Base-by-base conservation (phyloP, 2,113 vertebrate species). In the Gulo gulo region DNA sequence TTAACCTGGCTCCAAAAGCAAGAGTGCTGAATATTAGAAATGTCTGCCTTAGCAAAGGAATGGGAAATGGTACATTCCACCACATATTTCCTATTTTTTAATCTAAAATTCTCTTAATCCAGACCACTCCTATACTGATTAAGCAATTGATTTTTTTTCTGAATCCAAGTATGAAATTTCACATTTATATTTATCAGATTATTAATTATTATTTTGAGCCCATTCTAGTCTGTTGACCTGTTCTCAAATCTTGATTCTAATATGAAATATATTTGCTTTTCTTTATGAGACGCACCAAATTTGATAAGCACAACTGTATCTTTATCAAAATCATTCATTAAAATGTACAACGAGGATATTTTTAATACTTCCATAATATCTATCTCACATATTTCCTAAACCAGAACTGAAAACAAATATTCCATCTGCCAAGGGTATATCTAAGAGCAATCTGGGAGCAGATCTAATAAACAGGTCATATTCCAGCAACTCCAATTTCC, bases 281-380 rank as follows among this genome's bases (percentile, higher is more conserved):
- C 21, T 84, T 55, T 47, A 45, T 76, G 50, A 20, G 29, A 50
- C 2, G 45, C 36, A 16, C 4, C 26, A 87, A 92, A 57, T 91
- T 91, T 85, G 14, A 63, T 80, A 95, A 82, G 6, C 3, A 59
- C 24, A 74, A 61, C 18, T 78, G 36, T 87, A 76, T 93, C 42
- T 81, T 85, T 96, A 67, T 73, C 16, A 13, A 91, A 92, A 47
- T 61, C 26, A 91, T 81, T 95, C 15, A 89, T 78, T 92, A 87
- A 94, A 92, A 76, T 91, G 6, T 87, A 74, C 57, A 82, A 73
- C 1, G 74, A 90, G 18, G 12, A 78, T 29, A 42, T 79, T 61
- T 80, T 87, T 73, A 87, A 34, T 79, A 85, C 11, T 76, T 94
- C 80, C 81, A 52, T 74, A 81, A 90, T 80, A 61, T 65, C 29